Percentiles rank a stretch among this genome's conserved stretches.
phyloP scores from a whole-genome alignment of 2,797 vertebrate species.

The Ispidina lecontei region DNA sequence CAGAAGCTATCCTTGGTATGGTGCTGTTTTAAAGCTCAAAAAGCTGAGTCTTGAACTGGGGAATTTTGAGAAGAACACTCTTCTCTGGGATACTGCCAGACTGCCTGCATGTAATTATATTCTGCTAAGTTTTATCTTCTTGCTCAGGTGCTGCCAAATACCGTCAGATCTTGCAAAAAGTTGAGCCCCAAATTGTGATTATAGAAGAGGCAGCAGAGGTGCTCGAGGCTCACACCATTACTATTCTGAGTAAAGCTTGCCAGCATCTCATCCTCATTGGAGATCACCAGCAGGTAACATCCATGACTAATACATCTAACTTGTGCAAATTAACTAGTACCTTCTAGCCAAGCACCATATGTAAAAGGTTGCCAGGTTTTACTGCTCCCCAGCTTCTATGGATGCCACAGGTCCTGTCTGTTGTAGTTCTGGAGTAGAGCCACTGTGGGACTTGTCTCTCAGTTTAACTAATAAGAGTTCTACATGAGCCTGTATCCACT shows the following conservation, averaged over 20 bases:
- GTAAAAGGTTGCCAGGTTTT: neutral
- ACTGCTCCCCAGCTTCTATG: neutral
- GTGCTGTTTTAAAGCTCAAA: neutral
- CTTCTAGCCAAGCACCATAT: neutral
- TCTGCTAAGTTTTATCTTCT: neutral
- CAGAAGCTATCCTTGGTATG: neutral
- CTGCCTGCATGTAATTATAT: neutral
- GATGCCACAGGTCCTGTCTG: neutral
- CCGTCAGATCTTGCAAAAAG: conserved; percentile 84
- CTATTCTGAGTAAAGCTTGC: conserved; percentile 88
- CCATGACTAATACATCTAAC: neutral
- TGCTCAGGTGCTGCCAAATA: conserved; percentile 90
- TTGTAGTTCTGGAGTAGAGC: neutral
- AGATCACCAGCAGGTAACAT: conserved; percentile 93
- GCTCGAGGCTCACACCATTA: conserved; percentile 93
- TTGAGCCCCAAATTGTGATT: conserved; percentile 86
- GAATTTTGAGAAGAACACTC: neutral
- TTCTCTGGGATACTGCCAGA: neutral
- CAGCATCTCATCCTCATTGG: conserved; percentile 96
- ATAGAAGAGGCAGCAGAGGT: conserved; percentile 97
- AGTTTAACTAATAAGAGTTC: neutral
- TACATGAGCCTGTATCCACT: neutral
- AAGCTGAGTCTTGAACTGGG: neutral
- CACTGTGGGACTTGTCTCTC: neutral
- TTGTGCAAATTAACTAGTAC: neutral